Base-by-base conservation (phyloP, 1,140 invertebrate genomes). In the Platorchestia sp. region DNA sequence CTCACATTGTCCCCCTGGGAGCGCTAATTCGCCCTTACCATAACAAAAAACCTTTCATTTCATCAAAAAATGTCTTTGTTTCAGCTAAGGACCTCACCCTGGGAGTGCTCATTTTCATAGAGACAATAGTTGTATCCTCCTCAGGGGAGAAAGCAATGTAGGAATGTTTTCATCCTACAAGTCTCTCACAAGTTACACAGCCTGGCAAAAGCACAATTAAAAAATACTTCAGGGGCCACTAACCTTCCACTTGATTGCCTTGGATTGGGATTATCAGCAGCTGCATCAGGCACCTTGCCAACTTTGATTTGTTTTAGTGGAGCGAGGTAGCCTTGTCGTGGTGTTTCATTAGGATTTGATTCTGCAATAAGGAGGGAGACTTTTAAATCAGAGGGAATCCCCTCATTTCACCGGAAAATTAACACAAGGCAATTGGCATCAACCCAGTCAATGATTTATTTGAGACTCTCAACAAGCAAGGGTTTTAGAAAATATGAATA, bases 281-380 rank as follows among this genome's bases (percentile, higher is more conserved):
- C 27, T 42, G 87, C 3, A 42, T 27, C 87, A 42, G 7, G 22
- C 41, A 41, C 5, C 87, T 89, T 89, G 87, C 43, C 43, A 89
- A 89, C 87, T 89, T 89, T 89, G 14, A 89, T 44, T 14, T 89
- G 27, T 89, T 89, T 89, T 3, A 89, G 87, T 89, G n/a, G 87
- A 89, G 87, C 87, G 36, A 89, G 43, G 36, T 89, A 89, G n/a
- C 87, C 87, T 89, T 89, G 87, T 89, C 87, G 41, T 3, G 10
- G 87, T 16, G 22, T 89, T 44, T 89, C 41, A 44, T 7, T 89
- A 89, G 87, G 36, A 89, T 44, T 42, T 5, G 87, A 3, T 42
- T 42, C 87, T 89, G 43, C 36, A 75, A 75, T 3, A 42, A 89
- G 53, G 36, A 89, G 41, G 42, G 3, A 42, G 3, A 89, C 27